Percentiles rank a stretch among this genome's conserved stretches.
Conservation (phyloP, 2,888 invertebrate genomes). For the Tigriopus californicus region DNA sequence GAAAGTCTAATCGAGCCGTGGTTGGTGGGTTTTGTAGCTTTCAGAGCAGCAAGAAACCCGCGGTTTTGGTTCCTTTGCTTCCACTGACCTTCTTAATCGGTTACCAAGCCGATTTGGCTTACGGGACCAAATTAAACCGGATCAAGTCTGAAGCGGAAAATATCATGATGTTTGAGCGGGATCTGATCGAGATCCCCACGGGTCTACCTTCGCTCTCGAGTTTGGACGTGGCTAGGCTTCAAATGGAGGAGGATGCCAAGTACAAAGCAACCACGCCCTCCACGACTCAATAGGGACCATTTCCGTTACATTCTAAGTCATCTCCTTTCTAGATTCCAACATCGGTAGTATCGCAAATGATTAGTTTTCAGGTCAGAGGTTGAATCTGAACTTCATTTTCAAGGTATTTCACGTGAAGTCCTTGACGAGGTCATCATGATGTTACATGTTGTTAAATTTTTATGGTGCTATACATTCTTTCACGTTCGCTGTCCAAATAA, state of each 20-base stretch:
- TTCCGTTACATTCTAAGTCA: too few species aligned
- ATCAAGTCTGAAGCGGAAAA: constrained; percentile 64
- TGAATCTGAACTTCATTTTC: too few species aligned
- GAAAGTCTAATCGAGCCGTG: not conserved
- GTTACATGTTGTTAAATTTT: too few species aligned
- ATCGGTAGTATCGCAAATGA: too few species aligned
- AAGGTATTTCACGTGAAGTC: too few species aligned
- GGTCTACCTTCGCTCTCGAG: constrained; percentile 52
- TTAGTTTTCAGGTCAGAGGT: too few species aligned
- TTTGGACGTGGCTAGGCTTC: constrained; percentile 44
- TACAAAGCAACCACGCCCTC: constrained; percentile 4
- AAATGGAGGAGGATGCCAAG: constrained; percentile 42
- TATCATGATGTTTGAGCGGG: constrained; percentile 51
- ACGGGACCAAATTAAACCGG: constrained; percentile 53
- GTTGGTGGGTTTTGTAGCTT: constrained; percentile 31
- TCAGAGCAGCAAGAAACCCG: constrained; percentile 39
- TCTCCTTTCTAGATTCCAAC: too few species aligned
- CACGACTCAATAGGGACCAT: not conserved
- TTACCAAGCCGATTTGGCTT: constrained; percentile 54
- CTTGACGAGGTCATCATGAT: too few species aligned
- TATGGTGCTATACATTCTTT: too few species aligned
- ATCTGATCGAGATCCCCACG: constrained; percentile 47
- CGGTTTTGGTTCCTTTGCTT: constrained; percentile 43
- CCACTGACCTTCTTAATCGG: constrained; percentile 49
- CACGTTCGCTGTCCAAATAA: too few species aligned